Evolutionary conservation across 2,888 invertebrate genomes (phyloP).

Genomic region (Sabatieria punctata): DNA sequence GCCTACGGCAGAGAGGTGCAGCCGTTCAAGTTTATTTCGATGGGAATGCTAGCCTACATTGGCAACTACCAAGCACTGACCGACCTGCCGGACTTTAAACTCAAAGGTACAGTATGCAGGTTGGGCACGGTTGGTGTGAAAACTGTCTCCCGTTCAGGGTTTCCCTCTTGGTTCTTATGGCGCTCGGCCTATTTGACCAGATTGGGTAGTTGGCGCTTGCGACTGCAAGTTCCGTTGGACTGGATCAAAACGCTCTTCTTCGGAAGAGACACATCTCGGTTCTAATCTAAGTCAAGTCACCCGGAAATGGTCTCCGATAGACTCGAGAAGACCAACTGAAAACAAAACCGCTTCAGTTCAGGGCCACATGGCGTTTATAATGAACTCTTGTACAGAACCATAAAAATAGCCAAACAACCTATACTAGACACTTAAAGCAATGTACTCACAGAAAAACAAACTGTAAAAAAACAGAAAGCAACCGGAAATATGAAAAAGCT

Average conservation of each 20-base stretch:
- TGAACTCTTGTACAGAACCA: too few relatives aligned
- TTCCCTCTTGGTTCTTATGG: conserved; percentile 36
- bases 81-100: conserved; percentile 32
- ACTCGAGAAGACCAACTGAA: too few relatives aligned
- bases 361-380: too few relatives aligned
- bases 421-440: too few relatives aligned
- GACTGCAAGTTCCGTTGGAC: conserved; percentile 36
- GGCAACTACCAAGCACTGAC: conserved; percentile 33
- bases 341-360: too few relatives aligned
- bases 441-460: too few relatives aligned
- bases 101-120: conserved; percentile 24
- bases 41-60: conserved; percentile 36
- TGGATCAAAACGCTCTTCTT: conserved; percentile 36
- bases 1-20: neutral
- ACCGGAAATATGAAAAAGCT: too few relatives aligned
- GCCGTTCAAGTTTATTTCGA: conserved; percentile 17
- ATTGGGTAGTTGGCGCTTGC: conserved; percentile 34
- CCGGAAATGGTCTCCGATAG: too few relatives aligned
- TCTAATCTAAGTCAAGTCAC: too few relatives aligned
- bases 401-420: too few relatives aligned
- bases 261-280: conserved; percentile 35
- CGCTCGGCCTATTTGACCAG: conserved; percentile 36
- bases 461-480: too few relatives aligned
- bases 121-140: neutral
- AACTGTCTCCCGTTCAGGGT: conserved; percentile 19